Percentiles rank a stretch among this genome's conserved stretches.
These are phyloP conservation scores for Saccostrea glomerata DNA, from an alignment of 1,140 invertebrate species.

Conservation along the genomic window DNA sequence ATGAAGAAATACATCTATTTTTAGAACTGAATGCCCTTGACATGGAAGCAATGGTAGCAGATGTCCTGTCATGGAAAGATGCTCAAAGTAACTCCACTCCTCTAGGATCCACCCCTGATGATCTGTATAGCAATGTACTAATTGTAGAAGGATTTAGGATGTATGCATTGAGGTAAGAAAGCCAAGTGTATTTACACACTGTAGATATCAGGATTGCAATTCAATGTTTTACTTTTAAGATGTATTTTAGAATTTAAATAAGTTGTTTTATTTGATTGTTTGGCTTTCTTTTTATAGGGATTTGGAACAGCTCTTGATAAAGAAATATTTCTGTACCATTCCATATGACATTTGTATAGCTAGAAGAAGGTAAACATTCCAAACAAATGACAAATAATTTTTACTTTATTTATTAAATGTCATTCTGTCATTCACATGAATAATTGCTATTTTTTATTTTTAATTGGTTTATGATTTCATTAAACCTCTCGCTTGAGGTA, in stretches of 20 bases:
- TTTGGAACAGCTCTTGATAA: background rate
- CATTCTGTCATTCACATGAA: no score
- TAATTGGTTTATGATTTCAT: no score
- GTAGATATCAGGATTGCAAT: background rate
- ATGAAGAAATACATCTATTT: background rate
- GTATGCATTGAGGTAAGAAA: conserved; percentile 2
- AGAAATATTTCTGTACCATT: conserved; percentile 16
- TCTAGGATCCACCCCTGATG: background rate
- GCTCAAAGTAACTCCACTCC: conserved; percentile 3
- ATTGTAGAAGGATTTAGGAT: background rate
- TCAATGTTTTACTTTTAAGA: no score
- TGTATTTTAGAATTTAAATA: background rate
- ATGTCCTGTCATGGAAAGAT: conserved; percentile 34
- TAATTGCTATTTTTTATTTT: no score
- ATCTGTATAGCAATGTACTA: conserved; percentile 4
- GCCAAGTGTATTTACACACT: background rate
- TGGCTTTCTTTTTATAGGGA: background rate
- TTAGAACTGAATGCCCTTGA: conserved; percentile 44
- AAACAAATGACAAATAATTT: no score
- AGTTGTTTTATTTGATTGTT: background rate
- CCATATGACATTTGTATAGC: background rate
- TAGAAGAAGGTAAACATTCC: background rate
- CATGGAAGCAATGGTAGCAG: conserved; percentile 32
- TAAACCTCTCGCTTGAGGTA: no score
- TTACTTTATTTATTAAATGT: no score